Conservation (phyloP, 2,888 invertebrate genomes). For the Zaprionus lineosus region DNA sequence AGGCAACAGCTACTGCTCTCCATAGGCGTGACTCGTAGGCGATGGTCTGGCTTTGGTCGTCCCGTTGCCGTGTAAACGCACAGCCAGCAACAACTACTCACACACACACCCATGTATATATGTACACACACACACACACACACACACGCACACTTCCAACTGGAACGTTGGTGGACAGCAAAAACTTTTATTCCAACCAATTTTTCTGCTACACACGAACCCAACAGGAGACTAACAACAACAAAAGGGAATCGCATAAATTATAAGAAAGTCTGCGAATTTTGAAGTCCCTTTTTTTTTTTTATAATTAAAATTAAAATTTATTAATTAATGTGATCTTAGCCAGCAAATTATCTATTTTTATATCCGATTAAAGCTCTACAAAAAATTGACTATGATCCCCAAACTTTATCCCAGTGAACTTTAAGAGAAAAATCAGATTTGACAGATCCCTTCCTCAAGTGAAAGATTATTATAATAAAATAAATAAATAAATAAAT, state of each 20-base stretch:
- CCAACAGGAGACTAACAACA: conserved; percentile 4
- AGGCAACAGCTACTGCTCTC: not conserved
- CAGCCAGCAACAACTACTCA: conserved; percentile 1
- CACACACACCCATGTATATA: conserved; percentile 10
- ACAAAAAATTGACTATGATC: no score
- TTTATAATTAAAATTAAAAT: no score
- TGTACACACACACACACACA: not conserved
- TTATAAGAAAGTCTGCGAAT: not conserved
- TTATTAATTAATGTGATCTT: not conserved
- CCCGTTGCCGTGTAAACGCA: conserved; percentile 39
- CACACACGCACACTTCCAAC: conserved; percentile 1
- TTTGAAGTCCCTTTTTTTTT: conserved; percentile 1
- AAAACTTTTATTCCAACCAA: conserved; percentile 38
- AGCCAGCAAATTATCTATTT: not conserved
- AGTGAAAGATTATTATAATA: no score
- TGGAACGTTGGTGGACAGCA: conserved; percentile 28
- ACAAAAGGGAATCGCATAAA: not conserved
- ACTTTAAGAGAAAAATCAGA: no score
- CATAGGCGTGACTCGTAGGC: conserved; percentile 42
- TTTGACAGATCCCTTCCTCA: no score
- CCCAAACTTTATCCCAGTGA: no score
- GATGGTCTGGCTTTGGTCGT: conserved; percentile 14
- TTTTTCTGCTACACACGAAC: conserved; percentile 26
- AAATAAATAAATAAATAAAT: no score
- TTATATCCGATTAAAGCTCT: no score